phyloP scores from a whole-genome alignment of 2,113 vertebrate genomes.

The Prietella phreatophila region DNA sequence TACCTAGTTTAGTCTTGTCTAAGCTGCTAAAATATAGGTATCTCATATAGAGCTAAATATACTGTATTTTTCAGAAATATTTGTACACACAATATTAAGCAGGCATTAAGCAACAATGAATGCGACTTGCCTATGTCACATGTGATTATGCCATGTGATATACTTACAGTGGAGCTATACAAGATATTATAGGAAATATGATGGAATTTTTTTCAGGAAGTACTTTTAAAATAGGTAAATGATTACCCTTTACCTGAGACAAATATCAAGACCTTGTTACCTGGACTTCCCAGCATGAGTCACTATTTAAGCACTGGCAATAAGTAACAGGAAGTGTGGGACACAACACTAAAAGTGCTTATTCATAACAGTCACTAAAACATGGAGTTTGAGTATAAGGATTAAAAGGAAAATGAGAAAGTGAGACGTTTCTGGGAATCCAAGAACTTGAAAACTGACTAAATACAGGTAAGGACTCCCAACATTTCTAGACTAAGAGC shows the following conservation, averaged over 20 bases:
- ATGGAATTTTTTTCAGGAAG: background rate
- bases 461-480: background rate
- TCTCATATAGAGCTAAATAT: background rate
- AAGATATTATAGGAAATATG: background rate
- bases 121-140: background rate
- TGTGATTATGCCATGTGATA: background rate
- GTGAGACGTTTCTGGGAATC: background rate
- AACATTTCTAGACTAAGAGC: background rate
- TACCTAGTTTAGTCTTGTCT: background rate
- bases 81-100: background rate
- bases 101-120: background rate
- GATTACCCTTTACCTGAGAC: constrained; percentile 17
- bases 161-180: background rate
- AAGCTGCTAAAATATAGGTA: background rate
- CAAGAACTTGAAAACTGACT: background rate
- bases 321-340: background rate
- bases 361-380: background rate
- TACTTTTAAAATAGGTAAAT: background rate
- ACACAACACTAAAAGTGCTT: background rate
- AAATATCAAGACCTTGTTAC: background rate
- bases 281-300: constrained; percentile 13
- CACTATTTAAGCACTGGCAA: background rate
- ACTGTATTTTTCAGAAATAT: background rate
- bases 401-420: background rate
- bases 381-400: background rate